Conservation (phyloP, 2,113 vertebrate species). For the Podiceps cristatus region DNA sequence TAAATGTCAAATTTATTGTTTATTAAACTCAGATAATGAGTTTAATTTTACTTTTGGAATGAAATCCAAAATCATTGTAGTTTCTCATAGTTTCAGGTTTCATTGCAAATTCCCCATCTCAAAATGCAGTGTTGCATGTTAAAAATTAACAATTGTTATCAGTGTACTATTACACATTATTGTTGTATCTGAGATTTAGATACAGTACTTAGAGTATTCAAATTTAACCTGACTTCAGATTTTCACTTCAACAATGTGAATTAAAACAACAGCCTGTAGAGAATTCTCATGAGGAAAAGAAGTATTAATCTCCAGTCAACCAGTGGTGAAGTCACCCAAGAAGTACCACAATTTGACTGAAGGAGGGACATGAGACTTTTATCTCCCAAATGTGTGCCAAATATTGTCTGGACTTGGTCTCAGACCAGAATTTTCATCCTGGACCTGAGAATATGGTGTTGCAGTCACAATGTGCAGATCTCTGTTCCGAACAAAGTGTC, state of each 20-base stretch:
- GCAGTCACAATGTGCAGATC: not conserved
- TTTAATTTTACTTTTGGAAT: not conserved
- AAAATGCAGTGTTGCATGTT: not conserved
- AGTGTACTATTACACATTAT: not conserved
- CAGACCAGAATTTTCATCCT: not conserved
- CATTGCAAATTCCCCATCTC: not conserved
- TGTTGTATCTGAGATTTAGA: not conserved
- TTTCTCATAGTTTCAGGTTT: not conserved
- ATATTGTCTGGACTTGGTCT: not conserved
- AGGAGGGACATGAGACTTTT: not conserved
- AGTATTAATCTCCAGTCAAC: not conserved
- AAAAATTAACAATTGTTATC: not conserved
- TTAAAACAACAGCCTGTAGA: not conserved
- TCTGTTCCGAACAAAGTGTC: not conserved
- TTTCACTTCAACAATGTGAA: not conserved
- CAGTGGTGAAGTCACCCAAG: not conserved
- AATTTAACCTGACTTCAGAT: not conserved
- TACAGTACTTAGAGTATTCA: not conserved
- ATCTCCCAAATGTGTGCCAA: not conserved
- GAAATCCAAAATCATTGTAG: not conserved
- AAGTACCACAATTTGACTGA: not conserved
- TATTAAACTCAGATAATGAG: not conserved
- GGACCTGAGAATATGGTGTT: not conserved
- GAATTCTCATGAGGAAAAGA: not conserved
- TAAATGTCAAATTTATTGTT: not conserved